Evolutionary conservation across 2,113 vertebrate species (phyloP), one percentile per base, ranked within the genome.

Genomic region (Pungitius pungitius): DNA sequence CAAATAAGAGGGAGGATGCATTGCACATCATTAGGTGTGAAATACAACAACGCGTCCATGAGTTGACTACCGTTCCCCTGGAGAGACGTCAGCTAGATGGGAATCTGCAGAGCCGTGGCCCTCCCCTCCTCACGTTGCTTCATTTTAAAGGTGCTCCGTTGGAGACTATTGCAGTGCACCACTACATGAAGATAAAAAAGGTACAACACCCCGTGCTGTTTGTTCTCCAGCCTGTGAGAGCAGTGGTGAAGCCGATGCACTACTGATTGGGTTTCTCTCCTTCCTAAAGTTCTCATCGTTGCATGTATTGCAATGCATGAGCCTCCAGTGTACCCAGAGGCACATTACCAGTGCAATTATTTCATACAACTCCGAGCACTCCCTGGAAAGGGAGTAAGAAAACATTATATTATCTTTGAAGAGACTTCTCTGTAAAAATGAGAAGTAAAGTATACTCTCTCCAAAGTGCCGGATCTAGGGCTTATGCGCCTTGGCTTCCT

Each of bases 1-100:
- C 78, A 88, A 83, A 89, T 88, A 90, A 87, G 85, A 89, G 75
- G 51, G 75, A 84, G 83, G 82, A 90, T 77, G 83, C 86, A 87
- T 89, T 71, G 83, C 86, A 87, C 89, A 89, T 93, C 89, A 90
- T 91, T 90, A 92, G 91, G 90, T 89, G 88, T 91, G 91, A 92
- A 91, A 93, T 92, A 92, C 90, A 92, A 91, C 90, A 87, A 85
- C 87, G 82, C 80, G 15, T 83, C 87, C 90, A 85, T 86, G 75
- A 89, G 88, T 82, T 85, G 86, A 88, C 82, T 78, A 57, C 84
- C 76, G 84, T 76, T 84, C 71, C 90, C 85, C 82, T 62, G 64
- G 78, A 90, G 87, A 86, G 83, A 85, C 37, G 37, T 69, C 67
- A 74, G 86, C 74, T 27, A 82, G 87, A 86, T 81, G 78, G 77